phyloP scores from a whole-genome alignment of 2,888 invertebrate species.

The Plagodis dolabraria region DNA sequence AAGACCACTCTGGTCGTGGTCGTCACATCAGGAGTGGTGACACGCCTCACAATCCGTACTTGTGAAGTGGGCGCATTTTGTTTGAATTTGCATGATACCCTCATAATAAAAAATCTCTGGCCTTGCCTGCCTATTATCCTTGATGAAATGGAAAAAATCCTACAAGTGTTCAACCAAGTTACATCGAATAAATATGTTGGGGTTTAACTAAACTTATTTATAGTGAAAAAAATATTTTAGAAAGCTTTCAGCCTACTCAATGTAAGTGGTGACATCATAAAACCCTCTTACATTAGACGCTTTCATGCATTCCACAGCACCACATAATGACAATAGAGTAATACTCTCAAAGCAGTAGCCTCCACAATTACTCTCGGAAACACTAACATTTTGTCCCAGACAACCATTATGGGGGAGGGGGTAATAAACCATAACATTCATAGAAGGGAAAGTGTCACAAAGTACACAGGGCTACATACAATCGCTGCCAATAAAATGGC shows the following conservation, averaged over 20 bases:
- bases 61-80: too few relatives aligned
- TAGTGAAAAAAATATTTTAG: background rate
- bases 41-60: too few relatives aligned
- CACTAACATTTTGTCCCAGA: constrained; percentile 46
- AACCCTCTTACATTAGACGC: constrained; percentile 6
- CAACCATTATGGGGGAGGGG: constrained; percentile 46
- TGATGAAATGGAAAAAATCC: too few relatives aligned
- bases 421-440: constrained; percentile 75
- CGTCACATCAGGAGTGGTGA: too few relatives aligned
- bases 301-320: constrained; percentile 13
- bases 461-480: constrained; percentile 70
- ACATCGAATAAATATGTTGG: too few relatives aligned
- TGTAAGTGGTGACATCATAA: constrained; percentile 14
- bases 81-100: too few relatives aligned
- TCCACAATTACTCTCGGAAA: constrained; percentile 53
- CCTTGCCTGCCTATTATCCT: too few relatives aligned
- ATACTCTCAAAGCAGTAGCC: constrained; percentile 41
- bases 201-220: too few relatives aligned
- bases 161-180: too few relatives aligned
- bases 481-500: constrained; percentile 81
- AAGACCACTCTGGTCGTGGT: too few relatives aligned
- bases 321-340: constrained; percentile 22
- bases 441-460: constrained; percentile 77
- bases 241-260: constrained; percentile 3
- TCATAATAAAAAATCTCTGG: too few relatives aligned